phyloP scores from a whole-genome alignment of 2,888 invertebrate species.

The Eupelmus urozonus region DNA sequence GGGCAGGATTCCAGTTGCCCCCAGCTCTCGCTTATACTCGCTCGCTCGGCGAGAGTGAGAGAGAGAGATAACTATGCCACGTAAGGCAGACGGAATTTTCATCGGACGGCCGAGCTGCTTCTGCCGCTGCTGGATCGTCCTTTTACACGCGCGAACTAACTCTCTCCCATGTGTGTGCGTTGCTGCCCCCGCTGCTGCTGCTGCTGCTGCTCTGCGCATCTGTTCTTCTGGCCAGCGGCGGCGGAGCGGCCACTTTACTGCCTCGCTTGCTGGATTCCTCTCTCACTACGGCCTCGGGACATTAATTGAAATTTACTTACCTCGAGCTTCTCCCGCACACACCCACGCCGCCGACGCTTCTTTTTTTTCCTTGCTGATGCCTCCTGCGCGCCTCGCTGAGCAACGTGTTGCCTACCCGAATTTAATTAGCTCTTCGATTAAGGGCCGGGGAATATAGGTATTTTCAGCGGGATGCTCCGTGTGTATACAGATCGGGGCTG shows the following conservation, averaged over 20 bases:
- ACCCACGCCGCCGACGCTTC: too few species aligned
- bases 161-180: not conserved
- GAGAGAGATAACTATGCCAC: constrained; percentile 15
- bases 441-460: not conserved
- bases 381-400: not conserved
- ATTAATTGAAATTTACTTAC: constrained; percentile 60
- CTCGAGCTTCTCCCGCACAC: constrained; percentile 7
- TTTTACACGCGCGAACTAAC: constrained; percentile 41
- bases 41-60: not conserved
- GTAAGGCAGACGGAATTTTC: constrained; percentile 37
- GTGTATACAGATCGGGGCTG: not conserved
- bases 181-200: too few species aligned
- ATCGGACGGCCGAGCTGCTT: not conserved
- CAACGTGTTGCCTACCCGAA: not conserved
- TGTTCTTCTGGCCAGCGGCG: constrained; percentile 27
- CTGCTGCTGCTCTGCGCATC: constrained; percentile 38
- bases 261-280: constrained; percentile 6
- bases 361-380: constrained; percentile 13
- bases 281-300: constrained; percentile 41
- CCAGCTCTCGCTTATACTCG: too few species aligned
- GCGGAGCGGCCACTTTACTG: constrained; percentile 30
- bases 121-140: constrained; percentile 3
- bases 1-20: too few species aligned
- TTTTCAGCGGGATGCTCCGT: not conserved
- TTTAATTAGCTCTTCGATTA: constrained; percentile 47